These are phyloP conservation scores for Drosophila navojoa DNA, from an alignment of 1,140 invertebrate genomes.

Conservation along the genomic window DNA sequence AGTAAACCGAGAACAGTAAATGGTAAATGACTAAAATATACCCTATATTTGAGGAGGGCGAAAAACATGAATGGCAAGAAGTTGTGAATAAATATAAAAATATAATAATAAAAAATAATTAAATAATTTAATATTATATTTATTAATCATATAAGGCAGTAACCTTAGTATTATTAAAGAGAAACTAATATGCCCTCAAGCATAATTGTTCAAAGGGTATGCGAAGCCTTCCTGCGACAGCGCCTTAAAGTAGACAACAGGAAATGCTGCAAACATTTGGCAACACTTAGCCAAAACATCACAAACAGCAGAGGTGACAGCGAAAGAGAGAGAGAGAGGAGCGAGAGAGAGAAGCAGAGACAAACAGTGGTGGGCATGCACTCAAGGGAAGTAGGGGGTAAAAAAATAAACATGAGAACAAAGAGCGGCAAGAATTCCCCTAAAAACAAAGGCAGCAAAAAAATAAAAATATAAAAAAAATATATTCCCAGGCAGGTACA, in stretches of 20 bases:
- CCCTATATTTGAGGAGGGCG: background rate
- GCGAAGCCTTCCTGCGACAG: conserved; percentile 30
- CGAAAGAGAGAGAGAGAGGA: conserved; percentile 7
- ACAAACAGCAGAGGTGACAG: conserved; percentile 34
- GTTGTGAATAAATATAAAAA: too few species aligned
- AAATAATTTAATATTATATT: too few species aligned
- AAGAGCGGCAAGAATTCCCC: conserved; percentile 49
- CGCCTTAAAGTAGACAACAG: conserved; percentile 69
- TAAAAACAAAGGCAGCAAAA: conserved; percentile 55
- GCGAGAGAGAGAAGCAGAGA: conserved; percentile 3
- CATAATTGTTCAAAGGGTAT: conserved; percentile 5
- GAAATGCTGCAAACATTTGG: conserved; percentile 79
- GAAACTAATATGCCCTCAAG: too few species aligned
- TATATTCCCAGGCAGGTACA: conserved; percentile 77
- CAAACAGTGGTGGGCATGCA: conserved; percentile 12
- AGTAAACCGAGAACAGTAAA: conserved; percentile 36
- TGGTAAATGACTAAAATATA: conserved; percentile 4
- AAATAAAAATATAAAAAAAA: conserved; percentile 31
- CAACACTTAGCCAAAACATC: conserved; percentile 62
- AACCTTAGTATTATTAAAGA: too few species aligned
- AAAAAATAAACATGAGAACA: conserved; percentile 41
- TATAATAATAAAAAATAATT: too few species aligned
- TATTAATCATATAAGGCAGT: too few species aligned
- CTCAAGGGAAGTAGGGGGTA: conserved; percentile 26
- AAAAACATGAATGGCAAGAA: too few species aligned